phyloP scores from a whole-genome alignment of 1,140 invertebrate genomes.

The Polyergus mexicanus region DNA sequence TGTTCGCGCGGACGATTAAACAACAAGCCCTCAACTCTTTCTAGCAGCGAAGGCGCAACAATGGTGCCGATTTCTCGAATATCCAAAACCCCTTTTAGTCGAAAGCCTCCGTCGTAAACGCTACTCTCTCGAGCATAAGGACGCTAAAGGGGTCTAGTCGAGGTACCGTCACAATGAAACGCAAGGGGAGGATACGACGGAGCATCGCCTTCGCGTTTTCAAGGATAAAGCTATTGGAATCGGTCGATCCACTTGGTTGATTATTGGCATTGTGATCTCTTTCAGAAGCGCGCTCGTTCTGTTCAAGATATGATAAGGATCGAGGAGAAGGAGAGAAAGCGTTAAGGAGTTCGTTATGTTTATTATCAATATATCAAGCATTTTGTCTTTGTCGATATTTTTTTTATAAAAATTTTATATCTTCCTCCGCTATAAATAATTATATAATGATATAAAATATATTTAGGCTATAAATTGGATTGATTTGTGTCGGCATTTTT shows the following conservation, averaged over 20 bases:
- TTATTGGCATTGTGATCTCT: slow-evolving; percentile 82
- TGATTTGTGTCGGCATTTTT: neutral
- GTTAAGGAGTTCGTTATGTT: neutral
- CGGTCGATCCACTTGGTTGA: slow-evolving; percentile 80
- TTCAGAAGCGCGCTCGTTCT: slow-evolving; percentile 58
- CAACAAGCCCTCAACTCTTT: slow-evolving; percentile 48
- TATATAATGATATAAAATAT: neutral
- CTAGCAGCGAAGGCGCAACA: slow-evolving; percentile 51
- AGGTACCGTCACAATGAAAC: slow-evolving; percentile 59
- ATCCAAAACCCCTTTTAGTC: slow-evolving; percentile 62
- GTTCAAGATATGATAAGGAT: neutral
- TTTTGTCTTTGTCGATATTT: neutral
- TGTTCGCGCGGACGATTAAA: slow-evolving; percentile 9
- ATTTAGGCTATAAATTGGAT: neutral
- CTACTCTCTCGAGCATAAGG: slow-evolving; percentile 70
- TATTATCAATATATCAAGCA: neutral
- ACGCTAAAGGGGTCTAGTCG: slow-evolving; percentile 44
- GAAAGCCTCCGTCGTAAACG: slow-evolving; percentile 62
- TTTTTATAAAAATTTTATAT: neutral
- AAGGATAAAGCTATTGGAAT: slow-evolving; percentile 81
- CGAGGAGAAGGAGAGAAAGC: too few relatives aligned
- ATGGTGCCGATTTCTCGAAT: slow-evolving; percentile 62
- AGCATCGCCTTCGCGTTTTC: slow-evolving; percentile 66
- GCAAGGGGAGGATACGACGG: slow-evolving; percentile 42
- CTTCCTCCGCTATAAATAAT: neutral